phyloP scores from a whole-genome alignment of 92 coral and sea anemone genomes.

The Epizoanthus ramosus region DNA sequence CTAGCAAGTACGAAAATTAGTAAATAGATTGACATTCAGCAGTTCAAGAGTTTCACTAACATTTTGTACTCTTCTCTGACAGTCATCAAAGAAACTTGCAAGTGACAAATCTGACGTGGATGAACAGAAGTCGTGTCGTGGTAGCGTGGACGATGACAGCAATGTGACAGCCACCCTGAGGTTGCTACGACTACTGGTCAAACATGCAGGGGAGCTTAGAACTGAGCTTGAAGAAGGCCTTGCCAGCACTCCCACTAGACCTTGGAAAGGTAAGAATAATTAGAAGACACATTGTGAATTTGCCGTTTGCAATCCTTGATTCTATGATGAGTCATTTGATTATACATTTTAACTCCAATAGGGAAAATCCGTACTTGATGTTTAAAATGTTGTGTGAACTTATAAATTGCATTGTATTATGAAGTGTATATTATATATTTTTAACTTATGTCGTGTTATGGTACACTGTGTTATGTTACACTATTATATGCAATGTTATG shows the following conservation, averaged over 20 bases:
- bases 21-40: background rate
- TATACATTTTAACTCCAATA: too few species aligned
- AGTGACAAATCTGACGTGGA: constrained; percentile 38
- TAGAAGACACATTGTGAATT: background rate
- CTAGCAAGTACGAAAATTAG: too few species aligned
- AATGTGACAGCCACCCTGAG: constrained; percentile 98
- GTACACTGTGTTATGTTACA: too few species aligned
- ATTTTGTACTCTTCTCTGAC: background rate
- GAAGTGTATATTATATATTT: too few species aligned
- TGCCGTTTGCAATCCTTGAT: too few species aligned
- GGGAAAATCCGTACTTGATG: too few species aligned
- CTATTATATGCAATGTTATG: too few species aligned
- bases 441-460: too few species aligned
- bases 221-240: constrained; percentile 90
- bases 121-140: constrained; percentile 29
- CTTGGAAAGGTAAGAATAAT: constrained; percentile 89
- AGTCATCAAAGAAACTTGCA: constrained; percentile 32
- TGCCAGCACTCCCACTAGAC: constrained; percentile 86
- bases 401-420: too few species aligned
- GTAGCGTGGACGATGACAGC: constrained; percentile 86
- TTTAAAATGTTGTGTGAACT: too few species aligned
- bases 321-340: too few species aligned
- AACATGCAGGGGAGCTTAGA: constrained; percentile 96
- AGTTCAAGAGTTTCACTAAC: background rate
- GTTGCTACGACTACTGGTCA: constrained; percentile 90